Conservation (phyloP, 2,888 invertebrate species). For the Latrodectus hesperus region DNA sequence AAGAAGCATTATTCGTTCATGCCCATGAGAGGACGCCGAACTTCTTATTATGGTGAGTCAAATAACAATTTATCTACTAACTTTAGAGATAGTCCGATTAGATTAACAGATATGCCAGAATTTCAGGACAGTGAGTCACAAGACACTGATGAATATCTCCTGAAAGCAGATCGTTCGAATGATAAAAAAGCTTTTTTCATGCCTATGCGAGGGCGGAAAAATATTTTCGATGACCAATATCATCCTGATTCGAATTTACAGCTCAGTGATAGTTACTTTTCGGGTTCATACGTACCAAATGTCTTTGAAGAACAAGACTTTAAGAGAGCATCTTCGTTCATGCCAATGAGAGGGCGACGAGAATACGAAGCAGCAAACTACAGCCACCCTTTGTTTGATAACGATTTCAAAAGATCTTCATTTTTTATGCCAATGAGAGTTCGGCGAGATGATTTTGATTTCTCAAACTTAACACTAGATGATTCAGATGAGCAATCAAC, state of each 20-base stretch:
- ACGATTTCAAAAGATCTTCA: background rate
- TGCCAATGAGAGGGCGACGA: slow-evolving; percentile 38
- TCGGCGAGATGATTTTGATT: slow-evolving; percentile 2
- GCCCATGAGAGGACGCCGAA: slow-evolving; percentile 53
- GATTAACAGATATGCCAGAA: background rate
- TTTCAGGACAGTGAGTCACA: background rate
- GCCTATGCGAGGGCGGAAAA: background rate
- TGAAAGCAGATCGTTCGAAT: background rate
- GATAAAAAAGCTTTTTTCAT: slow-evolving; percentile 11
- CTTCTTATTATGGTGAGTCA: background rate
- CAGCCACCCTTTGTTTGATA: background rate
- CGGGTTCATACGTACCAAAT: background rate
- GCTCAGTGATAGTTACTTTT: background rate
- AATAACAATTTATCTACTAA: background rate
- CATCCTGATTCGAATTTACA: background rate
- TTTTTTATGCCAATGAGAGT: slow-evolving; percentile 47
- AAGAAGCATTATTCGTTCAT: slow-evolving; percentile 40
- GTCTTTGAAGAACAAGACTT: background rate
- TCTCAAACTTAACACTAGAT: background rate
- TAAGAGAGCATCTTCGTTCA: background rate
- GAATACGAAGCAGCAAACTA: background rate
- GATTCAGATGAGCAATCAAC: background rate
- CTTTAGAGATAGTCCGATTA: background rate
- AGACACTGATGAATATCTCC: background rate
- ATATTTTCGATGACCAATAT: background rate